Base-by-base conservation (phyloP, 2,888 invertebrate species). In the Acrocera orbiculus region DNA sequence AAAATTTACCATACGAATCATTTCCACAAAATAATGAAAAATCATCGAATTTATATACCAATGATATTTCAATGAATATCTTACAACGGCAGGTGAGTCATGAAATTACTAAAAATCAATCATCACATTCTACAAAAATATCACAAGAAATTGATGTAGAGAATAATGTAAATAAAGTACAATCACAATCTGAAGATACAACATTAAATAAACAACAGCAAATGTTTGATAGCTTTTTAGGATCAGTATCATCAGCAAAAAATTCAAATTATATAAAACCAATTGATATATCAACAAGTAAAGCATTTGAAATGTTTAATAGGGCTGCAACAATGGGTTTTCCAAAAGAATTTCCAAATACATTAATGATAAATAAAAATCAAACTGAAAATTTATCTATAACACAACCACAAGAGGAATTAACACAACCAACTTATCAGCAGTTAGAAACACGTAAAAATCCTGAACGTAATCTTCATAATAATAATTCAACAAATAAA, bases 281-380 rank as follows among this genome's bases (percentile, higher is more conserved):
- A 3, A 8, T 40, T 9, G 53, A 53, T 17, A 56, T 60, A 25
- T 47, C 57, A 2, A 47, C 57, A 0, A 57, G 53, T 25, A 61
- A 60, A 41, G 58, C 60, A 1, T 55, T 58, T 31, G 60, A 61
- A 36, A 58, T 61, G 56, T 60, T 57, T 20, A 61, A 59, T 44
- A 51, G 58, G 5, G 57, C 60, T 2, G 58, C 60, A 5, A 52
- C 56, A 2, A 53, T 59, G 49, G 52, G 56, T 2, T 57, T 57
- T 22, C 49, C 58, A 1, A 59, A 58, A 38, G 58, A 57, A 26
- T 59, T 52, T 41, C 34, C 45, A 14, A 44, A 38, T 35, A 27
- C 39, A 11, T 17, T 40, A 13, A 13, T 22, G 15, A 19, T 22
- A n/a, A n/a, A n/a, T n/a, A n/a, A n/a, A n/a, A n/a, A n/a, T n/a